phyloP scores from a whole-genome alignment of 2,797 vertebrate genomes.

The Brachyalestes nurse region DNA sequence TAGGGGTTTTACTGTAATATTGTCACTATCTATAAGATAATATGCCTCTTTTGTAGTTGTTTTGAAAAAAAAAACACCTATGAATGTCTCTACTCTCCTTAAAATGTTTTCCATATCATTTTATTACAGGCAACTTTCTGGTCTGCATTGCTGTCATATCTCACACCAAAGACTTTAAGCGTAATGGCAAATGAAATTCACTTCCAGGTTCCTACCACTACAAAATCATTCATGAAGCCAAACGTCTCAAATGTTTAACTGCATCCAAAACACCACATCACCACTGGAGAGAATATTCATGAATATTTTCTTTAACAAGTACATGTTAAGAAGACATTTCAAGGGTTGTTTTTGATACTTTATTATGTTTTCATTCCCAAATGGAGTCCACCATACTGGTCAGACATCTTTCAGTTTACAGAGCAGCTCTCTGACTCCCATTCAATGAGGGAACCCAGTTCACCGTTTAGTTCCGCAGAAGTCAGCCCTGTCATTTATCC shows the following conservation, averaged over 20 bases:
- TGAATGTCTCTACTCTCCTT: no score
- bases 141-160: not conserved
- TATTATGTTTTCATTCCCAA: not conserved
- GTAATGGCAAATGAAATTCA: no score
- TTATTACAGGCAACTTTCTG: not conserved
- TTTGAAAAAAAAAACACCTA: no score
- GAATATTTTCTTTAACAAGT: not conserved
- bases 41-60: no score
- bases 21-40: not conserved
- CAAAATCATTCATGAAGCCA: no score
- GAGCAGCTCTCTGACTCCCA: conserved; percentile 10
- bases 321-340: not conserved
- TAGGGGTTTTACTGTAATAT: not conserved
- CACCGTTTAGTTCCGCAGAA: conserved; percentile 47
- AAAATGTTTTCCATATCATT: not conserved
- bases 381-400: not conserved
- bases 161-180: not conserved
- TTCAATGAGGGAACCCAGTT: conserved; percentile 51
- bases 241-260: no score
- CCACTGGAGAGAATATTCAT: no score
- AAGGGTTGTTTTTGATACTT: not conserved
- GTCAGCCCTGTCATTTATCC: conserved; percentile 48
- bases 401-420: conserved; percentile 2
- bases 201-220: no score
- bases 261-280: no score